These are phyloP conservation scores for Silurus aristotelis DNA, from an alignment of 2,797 vertebrate species.

Conservation along the genomic window DNA sequence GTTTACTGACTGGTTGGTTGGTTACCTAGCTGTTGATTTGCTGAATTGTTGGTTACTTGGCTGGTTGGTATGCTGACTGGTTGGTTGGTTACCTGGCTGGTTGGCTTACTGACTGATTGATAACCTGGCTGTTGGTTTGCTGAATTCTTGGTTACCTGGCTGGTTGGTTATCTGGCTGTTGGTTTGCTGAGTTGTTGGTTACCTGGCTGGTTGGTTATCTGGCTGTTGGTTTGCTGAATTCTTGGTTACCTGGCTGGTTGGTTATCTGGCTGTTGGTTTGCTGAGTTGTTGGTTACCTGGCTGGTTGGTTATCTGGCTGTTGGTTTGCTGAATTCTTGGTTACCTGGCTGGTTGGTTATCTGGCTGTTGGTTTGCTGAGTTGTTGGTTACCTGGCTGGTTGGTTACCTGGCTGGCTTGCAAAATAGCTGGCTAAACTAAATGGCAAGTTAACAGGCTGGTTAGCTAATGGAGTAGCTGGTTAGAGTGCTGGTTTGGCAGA, in stretches of 20 bases:
- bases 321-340: too few species aligned
- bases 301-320: neutral
- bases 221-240: neutral
- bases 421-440: neutral
- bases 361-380: neutral
- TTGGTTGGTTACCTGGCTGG: neutral
- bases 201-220: neutral
- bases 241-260: neutral
- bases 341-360: neutral
- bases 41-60: neutral
- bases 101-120: neutral
- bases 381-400: neutral
- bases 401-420: neutral
- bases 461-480: neutral
- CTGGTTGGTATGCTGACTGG: neutral
- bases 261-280: neutral
- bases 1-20: rapidly evolving
- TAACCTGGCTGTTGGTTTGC: neutral
- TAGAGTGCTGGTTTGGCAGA: neutral
- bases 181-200: neutral
- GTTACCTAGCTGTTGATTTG: neutral
- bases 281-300: neutral
- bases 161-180: rapidly evolving
- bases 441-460: neutral
- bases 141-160: neutral